Conservation (phyloP, 1,140 invertebrate species). For the Spodoptera litura region DNA sequence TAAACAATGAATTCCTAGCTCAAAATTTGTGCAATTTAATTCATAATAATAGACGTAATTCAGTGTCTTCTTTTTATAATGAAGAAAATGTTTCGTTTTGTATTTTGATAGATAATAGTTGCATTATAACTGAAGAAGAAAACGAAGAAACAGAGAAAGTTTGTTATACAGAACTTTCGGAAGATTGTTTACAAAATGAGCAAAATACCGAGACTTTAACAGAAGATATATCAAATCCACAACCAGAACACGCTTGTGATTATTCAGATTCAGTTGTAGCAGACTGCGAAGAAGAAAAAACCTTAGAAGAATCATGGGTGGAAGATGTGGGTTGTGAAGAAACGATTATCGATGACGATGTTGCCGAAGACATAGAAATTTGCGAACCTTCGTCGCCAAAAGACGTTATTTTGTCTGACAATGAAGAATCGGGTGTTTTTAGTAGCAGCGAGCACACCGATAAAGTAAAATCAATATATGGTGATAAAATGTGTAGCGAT, state of each 20-base stretch:
- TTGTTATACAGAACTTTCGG: slow-evolving; percentile 64
- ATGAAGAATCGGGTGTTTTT: slow-evolving; percentile 57
- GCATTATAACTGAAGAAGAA: slow-evolving; percentile 72
- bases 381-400: slow-evolving; percentile 63
- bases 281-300: slow-evolving; percentile 55
- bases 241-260: slow-evolving; percentile 48
- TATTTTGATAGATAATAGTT: slow-evolving; percentile 77
- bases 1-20: slow-evolving; percentile 56
- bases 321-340: slow-evolving; percentile 82
- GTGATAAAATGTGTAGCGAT: slow-evolving; percentile 65
- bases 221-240: background rate
- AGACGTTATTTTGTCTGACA: slow-evolving; percentile 50
- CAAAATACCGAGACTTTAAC: slow-evolving; percentile 34
- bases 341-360: slow-evolving; percentile 81
- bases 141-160: slow-evolving; percentile 65
- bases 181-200: slow-evolving; percentile 53
- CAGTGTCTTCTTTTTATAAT: slow-evolving; percentile 72
- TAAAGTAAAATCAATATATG: slow-evolving; percentile 73
- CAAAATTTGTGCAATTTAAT: slow-evolving; percentile 68
- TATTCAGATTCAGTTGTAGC: slow-evolving; percentile 46
- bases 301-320: slow-evolving; percentile 74
- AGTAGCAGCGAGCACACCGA: slow-evolving; percentile 63
- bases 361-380: slow-evolving; percentile 71
- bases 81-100: slow-evolving; percentile 76
- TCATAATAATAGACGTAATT: slow-evolving; percentile 75